Base-by-base conservation (phyloP, 2,797 vertebrate species). In the Ara ararauna region DNA sequence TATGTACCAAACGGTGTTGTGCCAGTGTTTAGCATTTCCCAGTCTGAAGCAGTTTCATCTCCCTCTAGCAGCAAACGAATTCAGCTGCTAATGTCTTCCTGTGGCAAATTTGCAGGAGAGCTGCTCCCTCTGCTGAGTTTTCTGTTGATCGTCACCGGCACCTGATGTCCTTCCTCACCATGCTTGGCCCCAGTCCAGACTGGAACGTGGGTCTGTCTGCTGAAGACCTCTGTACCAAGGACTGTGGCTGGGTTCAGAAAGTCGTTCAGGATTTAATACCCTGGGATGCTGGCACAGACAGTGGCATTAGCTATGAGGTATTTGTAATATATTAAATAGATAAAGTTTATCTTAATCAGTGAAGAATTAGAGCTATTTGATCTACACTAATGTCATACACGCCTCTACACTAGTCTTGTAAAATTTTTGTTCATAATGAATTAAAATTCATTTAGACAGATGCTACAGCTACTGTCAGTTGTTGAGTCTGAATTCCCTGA, bases 281-380 rank as follows among this genome's bases (percentile, higher is more conserved):
- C 20, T 99, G 99, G 99, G 99, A 99, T 29, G 99, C 99, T 2
- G 99, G 99, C 94, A 99, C 99, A 0, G 99, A 99, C 98, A 99
- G 98, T 1, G 99, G 99, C 0, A 98, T 99, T 84, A 98, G 99
- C 50, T 99, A 99, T 16, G 99, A 99, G 99, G 99, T 99, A 85
- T 12, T 53, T 71, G 12, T 22, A 8, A 18, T 48, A 21, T 23
- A 21, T 9, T 26, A 40, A 40, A 16, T 87, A 53, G 4, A 2
- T 7, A 17, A 68, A 18, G 3, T 82, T 61, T 40, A 7, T 54
- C 38, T 67, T 53, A 40, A 64, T 64, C 50, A 32, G 38, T 2
- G 17, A n/a, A 50, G 42, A 30, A 24, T 20, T 30, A 50, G 50
- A 70, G 58, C 19, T 30, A 0, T 32, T 53, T 23, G 36, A 64